Evolutionary conservation across 2,888 invertebrate species (phyloP).

Genomic region (Crematogaster levior): DNA sequence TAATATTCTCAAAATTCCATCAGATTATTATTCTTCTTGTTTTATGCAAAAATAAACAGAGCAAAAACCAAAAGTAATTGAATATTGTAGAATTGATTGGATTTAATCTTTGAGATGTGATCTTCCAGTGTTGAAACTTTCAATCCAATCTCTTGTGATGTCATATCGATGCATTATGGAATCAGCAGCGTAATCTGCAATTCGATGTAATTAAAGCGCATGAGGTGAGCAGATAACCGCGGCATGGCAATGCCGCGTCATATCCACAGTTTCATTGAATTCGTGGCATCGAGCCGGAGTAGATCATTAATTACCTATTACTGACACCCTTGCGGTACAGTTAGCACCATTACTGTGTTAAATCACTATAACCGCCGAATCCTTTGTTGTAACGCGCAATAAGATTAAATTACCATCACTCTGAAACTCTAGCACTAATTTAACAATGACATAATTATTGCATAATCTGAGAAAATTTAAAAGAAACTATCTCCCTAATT

Average conservation of each 20-base stretch:
- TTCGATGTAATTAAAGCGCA: constrained; percentile 60
- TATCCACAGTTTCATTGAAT: constrained; percentile 63
- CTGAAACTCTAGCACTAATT: constrained; percentile 3
- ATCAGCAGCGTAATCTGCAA: constrained; percentile 48
- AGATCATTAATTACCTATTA: constrained; percentile 66
- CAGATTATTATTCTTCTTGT: not conserved
- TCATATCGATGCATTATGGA: constrained; percentile 47
- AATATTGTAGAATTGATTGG: constrained; percentile 6
- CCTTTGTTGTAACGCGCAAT: constrained; percentile 46
- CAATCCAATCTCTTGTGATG: constrained; percentile 43
- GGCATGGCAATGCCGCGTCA: constrained; percentile 48
- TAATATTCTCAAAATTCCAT: not conserved
- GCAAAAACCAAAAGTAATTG: not conserved
- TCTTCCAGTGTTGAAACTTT: constrained; percentile 32
- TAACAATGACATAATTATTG: constrained; percentile 19
- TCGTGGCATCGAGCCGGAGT: constrained; percentile 49
- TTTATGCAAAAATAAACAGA: not conserved
- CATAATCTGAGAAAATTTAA: not conserved
- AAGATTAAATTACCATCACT: constrained; percentile 43
- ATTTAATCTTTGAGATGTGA: constrained; percentile 3
- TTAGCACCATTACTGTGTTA: constrained; percentile 52
- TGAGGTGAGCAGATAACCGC: constrained; percentile 58
- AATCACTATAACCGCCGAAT: constrained; percentile 49
- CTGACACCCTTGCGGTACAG: constrained; percentile 53
- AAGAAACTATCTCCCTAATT: not conserved